Percentiles rank a stretch among this genome's conserved stretches.
Conservation (phyloP, 2,113 vertebrate genomes). For the Serinus canaria region DNA sequence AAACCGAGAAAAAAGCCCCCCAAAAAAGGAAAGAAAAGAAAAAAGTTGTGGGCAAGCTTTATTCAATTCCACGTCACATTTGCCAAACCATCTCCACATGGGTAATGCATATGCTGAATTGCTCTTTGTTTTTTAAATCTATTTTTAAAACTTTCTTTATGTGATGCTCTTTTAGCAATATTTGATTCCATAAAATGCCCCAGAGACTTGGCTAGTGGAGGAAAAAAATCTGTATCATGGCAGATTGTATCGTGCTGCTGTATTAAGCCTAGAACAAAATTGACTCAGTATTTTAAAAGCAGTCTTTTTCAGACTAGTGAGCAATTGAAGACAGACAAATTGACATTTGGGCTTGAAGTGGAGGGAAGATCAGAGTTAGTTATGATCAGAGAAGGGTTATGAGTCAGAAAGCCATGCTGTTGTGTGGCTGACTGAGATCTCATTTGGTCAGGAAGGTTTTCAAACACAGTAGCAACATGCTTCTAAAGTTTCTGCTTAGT, state of each 20-base stretch:
- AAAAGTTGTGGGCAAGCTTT: neutral
- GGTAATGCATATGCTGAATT: neutral
- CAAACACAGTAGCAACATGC: neutral
- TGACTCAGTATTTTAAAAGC: neutral
- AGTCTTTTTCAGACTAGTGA: neutral
- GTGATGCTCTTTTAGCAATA: slow-evolving; percentile 9
- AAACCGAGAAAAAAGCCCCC: no score
- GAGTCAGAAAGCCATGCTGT: neutral
- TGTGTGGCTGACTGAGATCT: neutral
- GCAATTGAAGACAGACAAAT: neutral
- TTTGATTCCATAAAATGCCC: neutral
- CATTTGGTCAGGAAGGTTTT: neutral
- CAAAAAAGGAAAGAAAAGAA: neutral
- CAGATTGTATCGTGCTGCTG: neutral
- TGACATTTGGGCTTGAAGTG: neutral
- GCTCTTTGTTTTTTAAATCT: slow-evolving; percentile 14
- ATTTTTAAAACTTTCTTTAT: slow-evolving; percentile 3
- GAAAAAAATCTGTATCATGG: neutral
- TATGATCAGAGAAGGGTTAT: neutral
- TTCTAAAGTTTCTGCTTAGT: neutral
- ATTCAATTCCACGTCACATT: neutral
- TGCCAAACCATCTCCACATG: slow-evolving; percentile 27
- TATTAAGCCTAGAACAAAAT: neutral
- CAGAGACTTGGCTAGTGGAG: neutral
- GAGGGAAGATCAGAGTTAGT: neutral